phyloP scores from a whole-genome alignment of 2,113 vertebrate genomes.

The Neogale vison region DNA sequence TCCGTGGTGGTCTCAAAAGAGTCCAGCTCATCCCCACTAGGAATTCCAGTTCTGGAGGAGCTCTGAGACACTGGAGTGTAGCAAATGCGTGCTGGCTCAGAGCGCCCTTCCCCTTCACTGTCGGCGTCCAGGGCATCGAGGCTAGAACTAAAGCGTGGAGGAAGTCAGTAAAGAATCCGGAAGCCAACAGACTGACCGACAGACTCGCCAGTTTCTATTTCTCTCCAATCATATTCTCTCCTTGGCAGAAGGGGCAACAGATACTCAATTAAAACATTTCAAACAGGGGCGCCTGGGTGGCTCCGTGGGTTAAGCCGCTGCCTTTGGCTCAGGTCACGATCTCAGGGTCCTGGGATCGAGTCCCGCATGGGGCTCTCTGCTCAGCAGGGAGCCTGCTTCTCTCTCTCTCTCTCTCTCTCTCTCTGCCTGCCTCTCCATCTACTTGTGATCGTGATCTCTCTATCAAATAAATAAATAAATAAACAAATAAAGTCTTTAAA shows the following conservation, averaged over 20 bases:
- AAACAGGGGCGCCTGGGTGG: too few relatives aligned
- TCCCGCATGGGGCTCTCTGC: too few relatives aligned
- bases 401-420: too few relatives aligned
- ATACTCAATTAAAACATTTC: background rate
- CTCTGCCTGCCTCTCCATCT: too few relatives aligned
- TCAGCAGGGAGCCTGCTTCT: too few relatives aligned
- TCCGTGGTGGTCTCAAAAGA: conserved; percentile 74
- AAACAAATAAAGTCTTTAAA: too few relatives aligned
- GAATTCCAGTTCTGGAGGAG: conserved; percentile 69
- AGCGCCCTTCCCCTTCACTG: conserved; percentile 84
- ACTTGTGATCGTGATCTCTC: too few relatives aligned
- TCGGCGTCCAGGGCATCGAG: conserved; percentile 93
- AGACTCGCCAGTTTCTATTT: background rate
- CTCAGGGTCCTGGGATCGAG: too few relatives aligned
- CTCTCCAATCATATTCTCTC: background rate
- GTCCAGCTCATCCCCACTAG: conserved; percentile 83
- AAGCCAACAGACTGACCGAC: background rate
- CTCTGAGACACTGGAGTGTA: conserved; percentile 71
- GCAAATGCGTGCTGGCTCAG: conserved; percentile 47
- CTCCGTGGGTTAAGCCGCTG: too few relatives aligned
- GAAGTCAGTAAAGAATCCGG: background rate
- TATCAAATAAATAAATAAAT: too few relatives aligned
- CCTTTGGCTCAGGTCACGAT: too few relatives aligned
- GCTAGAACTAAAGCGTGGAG: conserved; percentile 87
- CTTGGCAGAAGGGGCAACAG: background rate